These are phyloP conservation scores for Paraescarpia echinospica DNA, from an alignment of 1,140 invertebrate genomes.

Conservation along the genomic window DNA sequence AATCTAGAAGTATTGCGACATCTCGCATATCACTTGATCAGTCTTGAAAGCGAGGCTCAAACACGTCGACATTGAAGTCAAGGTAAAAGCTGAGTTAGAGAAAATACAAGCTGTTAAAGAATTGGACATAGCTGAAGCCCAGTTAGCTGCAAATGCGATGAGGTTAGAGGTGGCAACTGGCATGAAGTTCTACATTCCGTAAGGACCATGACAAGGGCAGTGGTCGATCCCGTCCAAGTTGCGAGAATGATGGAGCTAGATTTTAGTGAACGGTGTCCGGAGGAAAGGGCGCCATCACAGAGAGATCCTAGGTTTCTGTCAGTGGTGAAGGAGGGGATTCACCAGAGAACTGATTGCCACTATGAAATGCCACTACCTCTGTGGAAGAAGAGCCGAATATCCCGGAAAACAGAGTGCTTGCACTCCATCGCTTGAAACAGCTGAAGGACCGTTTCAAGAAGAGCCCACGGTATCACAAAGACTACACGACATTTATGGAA, in stretches of 20 bases:
- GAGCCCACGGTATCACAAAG: too few relatives aligned
- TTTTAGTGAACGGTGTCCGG: not conserved
- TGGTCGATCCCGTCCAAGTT: not conserved
- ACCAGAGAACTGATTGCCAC: not conserved
- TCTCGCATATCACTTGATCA: too few relatives aligned
- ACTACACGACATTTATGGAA: not conserved
- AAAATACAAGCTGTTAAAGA: too few relatives aligned
- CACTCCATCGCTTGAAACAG: not conserved
- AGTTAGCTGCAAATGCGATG: too few relatives aligned
- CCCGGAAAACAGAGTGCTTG: not conserved
- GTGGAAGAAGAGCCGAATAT: not conserved
- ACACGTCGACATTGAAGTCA: too few relatives aligned
- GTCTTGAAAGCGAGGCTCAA: too few relatives aligned
- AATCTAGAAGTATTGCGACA: too few relatives aligned
- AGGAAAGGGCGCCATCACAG: not conserved
- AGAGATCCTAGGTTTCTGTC: not conserved
- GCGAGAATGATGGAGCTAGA: not conserved
- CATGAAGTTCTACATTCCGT: not conserved
- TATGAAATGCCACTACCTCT: slow-evolving; percentile 18
- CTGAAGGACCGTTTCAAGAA: not conserved
- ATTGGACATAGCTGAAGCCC: too few relatives aligned
- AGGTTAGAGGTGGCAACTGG: not conserved
- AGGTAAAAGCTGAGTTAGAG: too few relatives aligned
- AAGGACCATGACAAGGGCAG: not conserved
- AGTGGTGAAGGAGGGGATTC: slow-evolving; percentile 8